Percentiles rank a stretch among this genome's conserved stretches.
Conservation (phyloP, 2,888 invertebrate genomes). For the Argynnis bischoffii region DNA sequence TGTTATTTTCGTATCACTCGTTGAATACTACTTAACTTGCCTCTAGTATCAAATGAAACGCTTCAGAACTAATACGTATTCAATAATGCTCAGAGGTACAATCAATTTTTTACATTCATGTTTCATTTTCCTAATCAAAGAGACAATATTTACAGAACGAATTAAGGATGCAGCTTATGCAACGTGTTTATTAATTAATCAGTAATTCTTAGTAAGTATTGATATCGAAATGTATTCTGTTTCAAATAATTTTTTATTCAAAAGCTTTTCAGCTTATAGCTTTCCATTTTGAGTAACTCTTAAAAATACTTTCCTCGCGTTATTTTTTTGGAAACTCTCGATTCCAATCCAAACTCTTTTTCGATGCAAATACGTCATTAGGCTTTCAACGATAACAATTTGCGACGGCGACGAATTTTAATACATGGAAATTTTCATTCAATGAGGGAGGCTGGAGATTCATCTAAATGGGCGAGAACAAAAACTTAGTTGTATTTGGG, state of each 20-base stretch:
- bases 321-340: slow-evolving; percentile 47
- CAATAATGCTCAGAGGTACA: too few species aligned
- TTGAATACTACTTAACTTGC: too few species aligned
- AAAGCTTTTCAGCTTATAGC: slow-evolving; percentile 1
- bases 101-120: too few species aligned
- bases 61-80: too few species aligned
- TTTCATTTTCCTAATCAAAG: too few species aligned
- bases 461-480: slow-evolving; percentile 19
- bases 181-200: too few species aligned
- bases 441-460: slow-evolving; percentile 27
- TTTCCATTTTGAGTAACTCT: slow-evolving; percentile 16
- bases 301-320: slow-evolving; percentile 20
- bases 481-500: slow-evolving; percentile 4
- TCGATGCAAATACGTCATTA: slow-evolving; percentile 74
- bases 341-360: slow-evolving; percentile 57
- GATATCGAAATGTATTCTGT: too few species aligned
- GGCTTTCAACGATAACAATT: slow-evolving; percentile 60
- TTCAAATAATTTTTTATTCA: neutral
- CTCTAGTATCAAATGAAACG: too few species aligned
- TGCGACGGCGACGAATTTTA: slow-evolving; percentile 62
- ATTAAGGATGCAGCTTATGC: too few species aligned
- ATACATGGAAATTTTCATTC: slow-evolving; percentile 57
- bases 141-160: too few species aligned
- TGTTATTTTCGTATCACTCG: too few species aligned
- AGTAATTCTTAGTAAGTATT: too few species aligned